Evolutionary conservation across 2,888 invertebrate genomes (phyloP).

Genomic region (Lepeophtheirus nordmannii): DNA sequence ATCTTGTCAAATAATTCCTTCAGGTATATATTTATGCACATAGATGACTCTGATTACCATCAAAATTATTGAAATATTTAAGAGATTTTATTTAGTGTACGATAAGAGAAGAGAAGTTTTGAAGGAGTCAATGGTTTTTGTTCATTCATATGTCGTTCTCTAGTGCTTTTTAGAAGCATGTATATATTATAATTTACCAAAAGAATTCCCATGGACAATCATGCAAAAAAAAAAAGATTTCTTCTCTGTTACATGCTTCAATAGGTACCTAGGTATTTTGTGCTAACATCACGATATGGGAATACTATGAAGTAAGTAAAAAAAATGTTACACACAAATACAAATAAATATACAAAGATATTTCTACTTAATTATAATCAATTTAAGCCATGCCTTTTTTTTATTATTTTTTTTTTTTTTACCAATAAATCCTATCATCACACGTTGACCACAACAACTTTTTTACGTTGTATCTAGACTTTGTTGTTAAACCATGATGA

Average conservation of each 20-base stretch:
- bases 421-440: background rate
- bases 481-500: too few species aligned
- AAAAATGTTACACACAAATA: background rate
- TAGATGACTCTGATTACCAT: too few species aligned
- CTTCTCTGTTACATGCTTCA: background rate
- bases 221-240: background rate
- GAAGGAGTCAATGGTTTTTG: background rate
- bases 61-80: too few species aligned
- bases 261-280: background rate
- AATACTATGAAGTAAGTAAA: background rate
- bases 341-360: background rate
- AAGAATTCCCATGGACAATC: conserved; percentile 4
- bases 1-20: too few species aligned
- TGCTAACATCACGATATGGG: conserved; percentile 1
- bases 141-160: background rate
- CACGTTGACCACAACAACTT: background rate
- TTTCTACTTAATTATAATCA: background rate
- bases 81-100: too few species aligned
- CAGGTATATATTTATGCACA: too few species aligned
- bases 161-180: background rate
- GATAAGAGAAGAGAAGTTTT: background rate
- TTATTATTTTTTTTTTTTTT: conserved; percentile 1
- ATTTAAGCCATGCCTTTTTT: background rate
- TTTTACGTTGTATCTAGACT: too few species aligned
- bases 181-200: background rate